A percentile compares a stretch with the other conserved stretches of the same genome.
Conservation (phyloP, 2,888 invertebrate genomes). For the Folsomia candida region DNA sequence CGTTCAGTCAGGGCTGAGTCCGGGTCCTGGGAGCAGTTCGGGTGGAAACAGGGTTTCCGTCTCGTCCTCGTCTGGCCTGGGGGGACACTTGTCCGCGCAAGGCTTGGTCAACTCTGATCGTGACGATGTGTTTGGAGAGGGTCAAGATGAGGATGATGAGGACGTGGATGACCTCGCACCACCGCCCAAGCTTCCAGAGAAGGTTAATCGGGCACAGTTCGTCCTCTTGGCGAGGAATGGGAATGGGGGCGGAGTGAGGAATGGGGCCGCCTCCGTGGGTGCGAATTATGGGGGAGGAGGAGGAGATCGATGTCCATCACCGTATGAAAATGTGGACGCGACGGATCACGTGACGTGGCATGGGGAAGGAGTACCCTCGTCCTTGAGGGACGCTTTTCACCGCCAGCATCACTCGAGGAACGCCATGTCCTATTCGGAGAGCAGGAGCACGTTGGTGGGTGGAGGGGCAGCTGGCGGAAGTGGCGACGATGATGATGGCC, state of each 20-base stretch:
- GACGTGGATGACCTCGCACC: constrained; percentile 38
- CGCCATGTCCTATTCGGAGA: constrained; percentile 49
- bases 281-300: neutral
- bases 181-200: constrained; percentile 47
- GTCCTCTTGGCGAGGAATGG: constrained; percentile 16
- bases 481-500: constrained; percentile 60
- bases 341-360: constrained; percentile 41
- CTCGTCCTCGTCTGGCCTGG: constrained; percentile 15
- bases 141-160: constrained; percentile 40
- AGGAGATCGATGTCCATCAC: constrained; percentile 9
- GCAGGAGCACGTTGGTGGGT: constrained; percentile 45
- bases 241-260: constrained; percentile 4
- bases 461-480: constrained; percentile 54
- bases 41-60: constrained; percentile 37
- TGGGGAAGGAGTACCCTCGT: constrained; percentile 20
- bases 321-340: constrained; percentile 50
- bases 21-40: constrained; percentile 36
- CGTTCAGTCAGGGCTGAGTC: constrained; percentile 47
- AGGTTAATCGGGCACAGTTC: constrained; percentile 29
- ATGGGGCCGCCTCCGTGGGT: too few species aligned
- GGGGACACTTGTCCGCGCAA: neutral
- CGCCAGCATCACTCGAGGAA: constrained; percentile 31
- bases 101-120: constrained; percentile 38
- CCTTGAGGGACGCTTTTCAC: constrained; percentile 13
- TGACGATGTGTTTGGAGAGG: constrained; percentile 24